phyloP scores from a whole-genome alignment of 1,140 invertebrate genomes.

The Plectrocnemia conspersa region DNA sequence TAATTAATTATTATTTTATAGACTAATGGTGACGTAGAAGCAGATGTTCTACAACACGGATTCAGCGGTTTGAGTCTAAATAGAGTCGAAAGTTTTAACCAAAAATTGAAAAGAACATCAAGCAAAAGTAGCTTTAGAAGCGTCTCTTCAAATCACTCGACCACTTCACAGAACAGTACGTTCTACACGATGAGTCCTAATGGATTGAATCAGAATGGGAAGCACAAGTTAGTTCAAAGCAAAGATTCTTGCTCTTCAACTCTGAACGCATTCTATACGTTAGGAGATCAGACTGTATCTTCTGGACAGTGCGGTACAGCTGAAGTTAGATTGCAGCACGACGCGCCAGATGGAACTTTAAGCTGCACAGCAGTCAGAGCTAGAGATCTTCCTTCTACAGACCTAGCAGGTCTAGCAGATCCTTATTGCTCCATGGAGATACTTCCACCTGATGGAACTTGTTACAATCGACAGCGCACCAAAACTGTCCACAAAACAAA shows the following conservation, averaged over 20 bases:
- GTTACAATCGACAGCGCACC: conserved; percentile 72
- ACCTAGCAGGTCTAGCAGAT: conserved; percentile 85
- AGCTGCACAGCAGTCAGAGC: conserved; percentile 75
- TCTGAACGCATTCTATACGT: not conserved
- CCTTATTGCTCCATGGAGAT: conserved; percentile 88
- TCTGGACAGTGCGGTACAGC: conserved; percentile 21
- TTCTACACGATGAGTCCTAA: not conserved
- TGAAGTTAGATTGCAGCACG: conserved; percentile 29
- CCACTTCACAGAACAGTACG: not conserved
- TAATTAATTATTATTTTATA: not conserved
- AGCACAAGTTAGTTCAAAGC: conserved; percentile 1
- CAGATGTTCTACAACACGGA: conserved; percentile 44
- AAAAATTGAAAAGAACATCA: conserved; percentile 44
- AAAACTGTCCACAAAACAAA: conserved; percentile 88
- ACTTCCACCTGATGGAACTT: conserved; percentile 59
- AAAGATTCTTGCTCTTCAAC: not conserved
- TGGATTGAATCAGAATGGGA: conserved; percentile 9
- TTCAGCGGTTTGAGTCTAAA: conserved; percentile 47
- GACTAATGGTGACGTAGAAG: conserved; percentile 39
- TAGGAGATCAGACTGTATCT: not conserved
- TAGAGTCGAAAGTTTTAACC: conserved; percentile 43
- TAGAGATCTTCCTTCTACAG: conserved; percentile 75
- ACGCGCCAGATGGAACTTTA: conserved; percentile 59
- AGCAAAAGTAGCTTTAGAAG: conserved; percentile 49
- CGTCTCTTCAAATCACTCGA: not conserved